Conservation (phyloP, 1,140 invertebrate species). For the Aethina tumida region DNA sequence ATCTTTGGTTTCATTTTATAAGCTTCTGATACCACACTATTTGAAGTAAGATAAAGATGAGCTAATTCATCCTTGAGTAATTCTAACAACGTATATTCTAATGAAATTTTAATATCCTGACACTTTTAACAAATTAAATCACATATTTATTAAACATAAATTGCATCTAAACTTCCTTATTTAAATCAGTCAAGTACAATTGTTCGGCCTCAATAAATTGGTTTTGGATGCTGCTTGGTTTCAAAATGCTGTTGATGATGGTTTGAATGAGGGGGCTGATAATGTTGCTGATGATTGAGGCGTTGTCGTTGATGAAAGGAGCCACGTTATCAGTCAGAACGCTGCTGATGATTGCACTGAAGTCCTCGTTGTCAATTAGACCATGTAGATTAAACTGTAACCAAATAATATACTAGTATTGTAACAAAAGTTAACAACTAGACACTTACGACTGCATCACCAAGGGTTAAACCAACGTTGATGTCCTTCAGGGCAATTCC, state of each 20-base stretch:
- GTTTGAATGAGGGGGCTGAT: constrained; percentile 7
- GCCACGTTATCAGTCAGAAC: constrained; percentile 10
- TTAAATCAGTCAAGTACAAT: too few species aligned
- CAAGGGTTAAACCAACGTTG: constrained; percentile 1
- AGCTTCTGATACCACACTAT: too few species aligned
- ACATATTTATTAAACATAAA: too few species aligned
- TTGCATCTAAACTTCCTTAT: too few species aligned
- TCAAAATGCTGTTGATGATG: constrained; percentile 2
- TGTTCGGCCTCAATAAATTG: too few species aligned
- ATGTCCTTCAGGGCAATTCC: constrained; percentile 5
- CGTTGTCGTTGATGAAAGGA: constrained; percentile 8
- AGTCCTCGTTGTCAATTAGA: constrained; percentile 10
- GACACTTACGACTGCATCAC: constrained; percentile 7
- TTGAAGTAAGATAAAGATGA: too few species aligned
- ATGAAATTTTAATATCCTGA: too few species aligned
- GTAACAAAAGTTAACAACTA: background rate
- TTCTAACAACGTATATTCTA: too few species aligned
- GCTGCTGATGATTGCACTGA: constrained; percentile 8
- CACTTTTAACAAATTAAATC: too few species aligned
- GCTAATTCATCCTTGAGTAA: too few species aligned
- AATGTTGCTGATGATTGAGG: constrained; percentile 3
- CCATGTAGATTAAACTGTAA: constrained; percentile 15
- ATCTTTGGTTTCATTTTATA: too few species aligned
- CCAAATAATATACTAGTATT: background rate
- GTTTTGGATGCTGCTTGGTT: too few species aligned